These are phyloP conservation scores for Drosophila chauvacae DNA, from an alignment of 1,140 invertebrate genomes.

Conservation along the genomic window DNA sequence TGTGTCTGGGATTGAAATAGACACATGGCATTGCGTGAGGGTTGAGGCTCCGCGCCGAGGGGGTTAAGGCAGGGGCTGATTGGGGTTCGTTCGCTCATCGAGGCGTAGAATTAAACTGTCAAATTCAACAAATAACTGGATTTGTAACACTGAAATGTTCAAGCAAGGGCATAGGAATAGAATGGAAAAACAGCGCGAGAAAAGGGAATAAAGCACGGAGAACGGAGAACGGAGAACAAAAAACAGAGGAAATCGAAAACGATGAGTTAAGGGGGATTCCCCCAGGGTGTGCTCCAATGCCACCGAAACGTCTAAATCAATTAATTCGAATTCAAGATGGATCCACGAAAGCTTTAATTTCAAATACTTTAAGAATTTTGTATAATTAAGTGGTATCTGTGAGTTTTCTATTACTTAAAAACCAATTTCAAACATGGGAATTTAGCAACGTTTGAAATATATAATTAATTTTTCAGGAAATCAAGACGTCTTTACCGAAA, in stretches of 20 bases:
- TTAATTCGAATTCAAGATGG: slow-evolving; percentile 9
- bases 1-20: slow-evolving; percentile 60
- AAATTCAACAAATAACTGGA: slow-evolving; percentile 82
- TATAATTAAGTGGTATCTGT: not conserved
- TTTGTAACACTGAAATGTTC: slow-evolving; percentile 53
- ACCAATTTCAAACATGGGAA: too few relatives aligned
- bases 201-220: not conserved
- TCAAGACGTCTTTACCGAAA: too few relatives aligned
- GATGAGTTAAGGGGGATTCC: not conserved
- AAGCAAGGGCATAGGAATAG: slow-evolving; percentile 2
- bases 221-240: too few relatives aligned
- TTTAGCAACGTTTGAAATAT: too few relatives aligned
- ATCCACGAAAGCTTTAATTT: not conserved
- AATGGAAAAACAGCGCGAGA: not conserved
- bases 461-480: too few relatives aligned
- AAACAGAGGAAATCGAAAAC: not conserved
- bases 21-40: slow-evolving; percentile 55
- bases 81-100: slow-evolving; percentile 58
- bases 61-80: slow-evolving; percentile 15
- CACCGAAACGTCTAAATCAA: slow-evolving; percentile 13
- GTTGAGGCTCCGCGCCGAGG: slow-evolving; percentile 9
- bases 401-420: too few relatives aligned
- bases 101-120: slow-evolving; percentile 84
- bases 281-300: not conserved
- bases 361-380: not conserved